These are phyloP conservation scores for Aphyosemion australe DNA, from an alignment of 2,113 vertebrate species.

Conservation along the genomic window DNA sequence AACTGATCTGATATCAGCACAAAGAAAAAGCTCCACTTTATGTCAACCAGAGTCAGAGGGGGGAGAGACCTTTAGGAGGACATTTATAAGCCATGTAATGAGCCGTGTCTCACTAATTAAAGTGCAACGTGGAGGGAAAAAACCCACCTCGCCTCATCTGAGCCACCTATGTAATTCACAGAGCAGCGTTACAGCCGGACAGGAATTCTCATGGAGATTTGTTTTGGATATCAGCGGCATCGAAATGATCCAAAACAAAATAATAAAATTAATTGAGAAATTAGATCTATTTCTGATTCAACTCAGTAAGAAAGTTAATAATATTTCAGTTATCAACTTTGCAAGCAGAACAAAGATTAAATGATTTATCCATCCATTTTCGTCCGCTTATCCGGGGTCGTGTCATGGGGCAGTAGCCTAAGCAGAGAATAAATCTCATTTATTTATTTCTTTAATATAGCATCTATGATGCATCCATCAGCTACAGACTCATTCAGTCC, in stretches of 20 bases:
- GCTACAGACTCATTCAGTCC: too few relatives aligned
- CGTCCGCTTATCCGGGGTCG: too few relatives aligned
- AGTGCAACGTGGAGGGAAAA: slow-evolving; percentile 44
- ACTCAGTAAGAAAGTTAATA: too few relatives aligned
- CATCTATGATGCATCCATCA: too few relatives aligned
- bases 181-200: not conserved
- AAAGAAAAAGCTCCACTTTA: slow-evolving; percentile 43
- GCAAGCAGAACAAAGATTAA: not conserved
- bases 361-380: too few relatives aligned
- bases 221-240: slow-evolving; percentile 3
- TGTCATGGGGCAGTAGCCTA: too few relatives aligned
- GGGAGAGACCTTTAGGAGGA: slow-evolving; percentile 40
- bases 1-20: slow-evolving; percentile 67
- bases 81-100: slow-evolving; percentile 64
- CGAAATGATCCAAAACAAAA: not conserved
- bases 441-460: too few relatives aligned
- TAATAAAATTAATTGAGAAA: too few relatives aligned
- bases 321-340: not conserved
- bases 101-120: slow-evolving; percentile 58
- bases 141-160: slow-evolving; percentile 36
- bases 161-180: slow-evolving; percentile 34
- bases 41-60: slow-evolving; percentile 55
- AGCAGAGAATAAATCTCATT: too few relatives aligned
- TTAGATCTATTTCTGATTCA: too few relatives aligned
- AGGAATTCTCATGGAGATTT: slow-evolving; percentile 9